Conservation (phyloP, 2,113 vertebrate species). For the Pagrus major region DNA sequence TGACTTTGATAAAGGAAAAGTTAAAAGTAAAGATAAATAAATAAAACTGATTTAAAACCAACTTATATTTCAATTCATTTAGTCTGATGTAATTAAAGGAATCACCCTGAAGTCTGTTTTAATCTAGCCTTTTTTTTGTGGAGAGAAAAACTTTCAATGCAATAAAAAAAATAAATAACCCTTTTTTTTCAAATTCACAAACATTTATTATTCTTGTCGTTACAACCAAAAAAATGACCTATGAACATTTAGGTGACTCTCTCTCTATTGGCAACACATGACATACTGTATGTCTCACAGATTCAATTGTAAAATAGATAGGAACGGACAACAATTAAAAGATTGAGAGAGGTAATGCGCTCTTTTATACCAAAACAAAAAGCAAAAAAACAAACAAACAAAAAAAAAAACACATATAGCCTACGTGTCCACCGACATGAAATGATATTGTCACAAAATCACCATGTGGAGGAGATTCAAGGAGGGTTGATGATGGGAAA, state of each 20-base stretch:
- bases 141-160: not conserved
- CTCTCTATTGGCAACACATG: conserved; percentile 87
- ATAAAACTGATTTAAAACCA: no score
- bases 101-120: not conserved
- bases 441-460: conserved; percentile 86
- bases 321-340: conserved; percentile 85
- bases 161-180: conserved; percentile 69
- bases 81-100: no score
- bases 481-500: conserved; percentile 37
- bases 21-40: no score
- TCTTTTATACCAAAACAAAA: conserved; percentile 83
- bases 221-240: conserved; percentile 89
- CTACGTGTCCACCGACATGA: conserved; percentile 84
- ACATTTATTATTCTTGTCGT: conserved; percentile 94
- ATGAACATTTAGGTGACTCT: conserved; percentile 84
- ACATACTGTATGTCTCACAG: conserved; percentile 88
- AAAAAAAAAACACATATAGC: no score
- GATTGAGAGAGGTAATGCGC: conserved; percentile 83
- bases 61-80: no score
- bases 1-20: no score
- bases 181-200: conserved; percentile 87
- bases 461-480: conserved; percentile 75
- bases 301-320: conserved; percentile 88
- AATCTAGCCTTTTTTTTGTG: not conserved
- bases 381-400: no score